Conservation (phyloP, 1,140 invertebrate genomes). For the Lepidurus apus region DNA sequence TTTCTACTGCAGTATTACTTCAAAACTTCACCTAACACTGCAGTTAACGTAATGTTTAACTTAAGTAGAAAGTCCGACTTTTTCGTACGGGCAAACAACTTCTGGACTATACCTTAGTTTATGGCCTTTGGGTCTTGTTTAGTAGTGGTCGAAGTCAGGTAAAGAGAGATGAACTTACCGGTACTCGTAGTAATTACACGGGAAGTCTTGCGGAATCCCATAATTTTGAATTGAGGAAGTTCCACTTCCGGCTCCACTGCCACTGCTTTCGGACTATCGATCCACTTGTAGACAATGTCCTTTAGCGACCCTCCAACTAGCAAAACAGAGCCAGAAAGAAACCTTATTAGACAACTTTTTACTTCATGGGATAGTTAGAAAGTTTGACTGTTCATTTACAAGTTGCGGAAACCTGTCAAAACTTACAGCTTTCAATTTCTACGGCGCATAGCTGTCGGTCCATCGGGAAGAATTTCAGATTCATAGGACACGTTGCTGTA, state of each 20-base stretch:
- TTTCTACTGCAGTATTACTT: too few relatives aligned
- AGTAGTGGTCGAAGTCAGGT: not conserved
- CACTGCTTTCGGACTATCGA: conserved; percentile 83
- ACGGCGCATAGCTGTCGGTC: conserved; percentile 93
- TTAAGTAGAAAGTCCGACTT: too few relatives aligned
- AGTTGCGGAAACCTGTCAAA: conserved; percentile 26
- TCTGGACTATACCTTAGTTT: not conserved
- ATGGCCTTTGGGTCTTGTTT: not conserved
- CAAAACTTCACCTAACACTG: too few relatives aligned
- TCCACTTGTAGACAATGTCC: conserved; percentile 94
- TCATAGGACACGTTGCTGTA: conserved; percentile 95
- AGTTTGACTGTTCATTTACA: not conserved
- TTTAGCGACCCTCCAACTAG: conserved; percentile 95
- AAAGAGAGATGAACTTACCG: conserved; percentile 34
- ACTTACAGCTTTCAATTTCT: conserved; percentile 98
- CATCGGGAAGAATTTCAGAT: conserved; percentile 95
- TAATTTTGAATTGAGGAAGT: conserved; percentile 83
- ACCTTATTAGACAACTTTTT: not conserved
- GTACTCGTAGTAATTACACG: conserved; percentile 36
- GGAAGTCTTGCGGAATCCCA: conserved; percentile 41
- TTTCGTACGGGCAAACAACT: too few relatives aligned
- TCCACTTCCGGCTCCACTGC: conserved; percentile 87
- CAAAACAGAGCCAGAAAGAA: conserved; percentile 42
- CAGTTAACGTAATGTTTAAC: too few relatives aligned
- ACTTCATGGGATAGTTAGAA: not conserved